Evolutionary conservation across 2,113 vertebrate species (phyloP), one percentile per base, ranked within the genome.

Genomic region (Orycteropus afer): DNA sequence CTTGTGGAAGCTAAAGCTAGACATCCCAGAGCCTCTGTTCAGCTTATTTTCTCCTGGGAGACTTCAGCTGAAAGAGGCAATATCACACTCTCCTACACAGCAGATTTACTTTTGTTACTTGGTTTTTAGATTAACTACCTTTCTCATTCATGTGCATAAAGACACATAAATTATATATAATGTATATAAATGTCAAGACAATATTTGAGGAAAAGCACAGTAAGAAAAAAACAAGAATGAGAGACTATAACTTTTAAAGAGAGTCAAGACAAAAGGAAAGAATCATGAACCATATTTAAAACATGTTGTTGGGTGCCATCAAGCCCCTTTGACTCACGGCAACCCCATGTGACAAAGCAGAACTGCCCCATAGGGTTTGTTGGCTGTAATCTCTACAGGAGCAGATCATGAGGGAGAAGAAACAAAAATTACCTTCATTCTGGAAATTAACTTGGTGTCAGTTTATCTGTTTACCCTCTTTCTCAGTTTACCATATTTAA

Each of bases 401-500:
- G 69, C 18, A 71, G 69, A 40, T 23, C 22, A 10, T 20, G 37
- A 71, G 69, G 22, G n/a, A 86, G 0, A 88, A 40, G n/a, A 95
- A 82, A 90, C 37, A 94, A 88, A 84, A 83, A 67, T 34, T 53
- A 42, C 76, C 94, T 49, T 40, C 29, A 67, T 47, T 11, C 61
- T 95, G 89, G 65, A 90, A 92, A 83, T 77, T 88, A 81, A 94
- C 13, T 67, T 84, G 27, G 15, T 86, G 61, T 65, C 51, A 84
- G 37, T 37, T 74, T 84, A 81, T 51, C 86, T 91, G 59, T n/a
- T 91, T 94, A 91, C 85, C 37, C 81, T 94, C 49, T n/a, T 65
- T 93, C 89, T 86, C 83, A 86, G 23, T 83, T 95, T 88, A 95
- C n/a, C 57, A 51, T 47, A 93, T 61, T 45, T 69, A 93, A 97